Evolutionary conservation across 2,888 invertebrate species (phyloP).

Genomic region (Scaptomyza polygonia): DNA sequence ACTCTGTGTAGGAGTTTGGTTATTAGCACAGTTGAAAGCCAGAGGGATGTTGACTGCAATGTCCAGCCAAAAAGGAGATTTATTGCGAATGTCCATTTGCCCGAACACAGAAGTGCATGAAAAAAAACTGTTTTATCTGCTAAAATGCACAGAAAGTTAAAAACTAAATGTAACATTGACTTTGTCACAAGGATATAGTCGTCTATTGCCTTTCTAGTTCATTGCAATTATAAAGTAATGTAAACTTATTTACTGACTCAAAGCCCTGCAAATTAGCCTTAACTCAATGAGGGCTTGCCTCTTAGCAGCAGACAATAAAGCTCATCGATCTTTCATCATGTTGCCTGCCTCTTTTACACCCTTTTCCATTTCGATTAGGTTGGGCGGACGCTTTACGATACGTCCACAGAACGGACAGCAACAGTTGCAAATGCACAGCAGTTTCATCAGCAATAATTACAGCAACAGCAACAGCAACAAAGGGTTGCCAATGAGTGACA

Average conservation of each 20-base stretch:
- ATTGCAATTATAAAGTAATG: not conserved
- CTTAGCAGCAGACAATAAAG: conserved; percentile 28
- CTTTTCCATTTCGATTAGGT: conserved; percentile 55
- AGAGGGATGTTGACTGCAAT: not conserved
- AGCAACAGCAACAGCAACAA: conserved; percentile 60
- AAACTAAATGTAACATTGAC: too few relatives aligned
- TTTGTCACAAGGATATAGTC: not conserved
- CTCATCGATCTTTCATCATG: conserved; percentile 29
- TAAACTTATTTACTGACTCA: conserved; percentile 14
- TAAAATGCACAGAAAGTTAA: not conserved
- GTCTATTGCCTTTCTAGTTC: not conserved
- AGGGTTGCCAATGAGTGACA: conserved; percentile 58
- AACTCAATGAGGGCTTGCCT: conserved; percentile 54
- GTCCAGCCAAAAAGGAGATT: conserved; percentile 8
- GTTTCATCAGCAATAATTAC: conserved; percentile 64
- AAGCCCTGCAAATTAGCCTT: conserved; percentile 40
- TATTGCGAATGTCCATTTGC: conserved; percentile 5
- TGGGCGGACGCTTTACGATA: conserved; percentile 83
- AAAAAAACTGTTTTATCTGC: not conserved
- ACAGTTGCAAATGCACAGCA: conserved; percentile 80
- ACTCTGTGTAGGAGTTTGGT: conserved; percentile 4
- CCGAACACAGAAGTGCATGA: not conserved
- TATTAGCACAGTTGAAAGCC: not conserved
- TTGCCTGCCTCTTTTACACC: not conserved
- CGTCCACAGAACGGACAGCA: conserved; percentile 83